These are phyloP conservation scores for Pseudopleuronectes americanus DNA, from an alignment of 2,797 vertebrate genomes.

Conservation along the genomic window DNA sequence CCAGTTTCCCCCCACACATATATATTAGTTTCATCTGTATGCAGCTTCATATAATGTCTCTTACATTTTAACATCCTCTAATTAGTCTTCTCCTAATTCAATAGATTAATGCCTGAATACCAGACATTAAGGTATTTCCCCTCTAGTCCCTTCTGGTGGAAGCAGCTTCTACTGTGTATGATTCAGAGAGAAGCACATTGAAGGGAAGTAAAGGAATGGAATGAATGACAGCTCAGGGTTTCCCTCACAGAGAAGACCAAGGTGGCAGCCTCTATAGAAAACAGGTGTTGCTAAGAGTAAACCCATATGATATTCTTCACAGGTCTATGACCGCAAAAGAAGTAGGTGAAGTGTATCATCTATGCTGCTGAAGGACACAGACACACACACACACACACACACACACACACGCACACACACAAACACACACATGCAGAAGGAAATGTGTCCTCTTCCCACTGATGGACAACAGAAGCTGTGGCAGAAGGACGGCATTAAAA, in stretches of 20 bases:
- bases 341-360: not conserved
- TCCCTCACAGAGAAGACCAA: not conserved
- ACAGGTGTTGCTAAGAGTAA: not conserved
- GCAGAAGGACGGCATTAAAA: constrained; percentile 76
- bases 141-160: constrained; percentile 29
- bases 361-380: constrained; percentile 29
- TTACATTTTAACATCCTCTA: no score
- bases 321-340: not conserved
- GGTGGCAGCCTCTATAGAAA: not conserved
- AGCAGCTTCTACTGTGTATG: constrained; percentile 6
- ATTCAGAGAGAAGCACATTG: not conserved
- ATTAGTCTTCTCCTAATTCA: not conserved
- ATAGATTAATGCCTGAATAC: constrained; percentile 26
- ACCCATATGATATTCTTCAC: not conserved
- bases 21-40: no score
- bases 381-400: constrained; percentile 2
- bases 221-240: not conserved
- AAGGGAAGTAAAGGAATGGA: not conserved
- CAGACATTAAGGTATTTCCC: constrained; percentile 26
- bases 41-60: no score
- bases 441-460: constrained; percentile 50
- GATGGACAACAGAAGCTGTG: constrained; percentile 71
- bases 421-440: not conserved
- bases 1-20: constrained; percentile 11
- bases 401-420: not conserved